Evolutionary conservation across 2,797 vertebrate species (phyloP).

Genomic region (Lophius americanus): DNA sequence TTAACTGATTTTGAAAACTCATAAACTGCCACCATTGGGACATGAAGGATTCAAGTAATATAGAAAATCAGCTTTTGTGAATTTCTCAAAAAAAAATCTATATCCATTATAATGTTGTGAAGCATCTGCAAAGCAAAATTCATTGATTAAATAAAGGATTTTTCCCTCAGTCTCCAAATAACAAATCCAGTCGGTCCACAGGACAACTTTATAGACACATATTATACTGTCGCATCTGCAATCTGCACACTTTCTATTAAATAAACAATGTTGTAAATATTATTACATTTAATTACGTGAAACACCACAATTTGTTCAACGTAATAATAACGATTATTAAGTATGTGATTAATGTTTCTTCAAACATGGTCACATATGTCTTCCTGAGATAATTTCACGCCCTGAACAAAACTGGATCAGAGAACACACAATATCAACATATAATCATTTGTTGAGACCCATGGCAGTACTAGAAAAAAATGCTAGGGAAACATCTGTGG

Average conservation of each 20-base stretch:
- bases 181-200: not conserved
- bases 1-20: no score
- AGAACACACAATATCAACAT: constrained; percentile 36
- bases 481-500: constrained; percentile 32
- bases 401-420: constrained; percentile 45
- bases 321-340: not conserved
- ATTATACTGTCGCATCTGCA: not conserved
- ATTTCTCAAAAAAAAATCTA: no score
- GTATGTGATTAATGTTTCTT: constrained; percentile 40
- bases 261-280: constrained; percentile 8
- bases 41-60: no score
- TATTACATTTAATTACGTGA: constrained; percentile 22
- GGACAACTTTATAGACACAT: not conserved
- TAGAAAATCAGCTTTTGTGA: no score
- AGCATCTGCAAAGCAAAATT: no score
- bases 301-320: constrained; percentile 16
- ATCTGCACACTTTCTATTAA: not conserved
- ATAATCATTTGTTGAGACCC: constrained; percentile 33
- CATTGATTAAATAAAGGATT: not conserved
- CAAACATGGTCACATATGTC: constrained; percentile 35
- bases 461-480: constrained; percentile 7
- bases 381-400: constrained; percentile 47
- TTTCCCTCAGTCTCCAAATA: not conserved
- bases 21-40: no score
- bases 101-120: no score